A percentile compares a stretch with the other conserved stretches of the same genome.
These are phyloP conservation scores for Myotis findleyi DNA, from an alignment of 2,797 vertebrate genomes.

Conservation along the genomic window DNA sequence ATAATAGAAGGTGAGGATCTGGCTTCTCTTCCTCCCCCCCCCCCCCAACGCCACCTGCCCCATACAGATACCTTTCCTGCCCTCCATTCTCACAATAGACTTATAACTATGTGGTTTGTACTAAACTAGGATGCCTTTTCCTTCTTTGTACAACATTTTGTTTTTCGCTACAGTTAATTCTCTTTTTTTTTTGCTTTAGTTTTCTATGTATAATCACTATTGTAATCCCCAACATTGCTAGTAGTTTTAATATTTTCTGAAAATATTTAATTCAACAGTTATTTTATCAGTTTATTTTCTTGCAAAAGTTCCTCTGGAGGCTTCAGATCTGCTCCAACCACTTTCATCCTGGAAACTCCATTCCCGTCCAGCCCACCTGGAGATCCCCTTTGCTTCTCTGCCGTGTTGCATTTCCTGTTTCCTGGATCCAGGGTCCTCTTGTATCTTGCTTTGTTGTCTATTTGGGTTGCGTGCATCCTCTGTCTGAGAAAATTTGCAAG, in stretches of 20 bases:
- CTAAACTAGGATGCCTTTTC: neutral
- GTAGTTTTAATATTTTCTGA: conserved; percentile 18
- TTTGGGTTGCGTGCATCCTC: neutral
- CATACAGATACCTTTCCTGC: neutral
- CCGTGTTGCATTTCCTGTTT: neutral
- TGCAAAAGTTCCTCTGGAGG: neutral
- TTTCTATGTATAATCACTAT: neutral
- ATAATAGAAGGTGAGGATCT: neutral
- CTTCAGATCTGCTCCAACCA: neutral
- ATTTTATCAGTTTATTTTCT: neutral
- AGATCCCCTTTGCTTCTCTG: neutral
- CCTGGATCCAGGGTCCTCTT: neutral
- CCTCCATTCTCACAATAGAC: neutral
- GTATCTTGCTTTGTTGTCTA: neutral
- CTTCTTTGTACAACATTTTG: neutral
- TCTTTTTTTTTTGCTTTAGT: conserved; percentile 27
- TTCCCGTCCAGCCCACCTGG: neutral
- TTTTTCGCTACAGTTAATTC: neutral
- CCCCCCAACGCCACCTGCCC: neutral
- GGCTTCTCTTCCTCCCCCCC: neutral
- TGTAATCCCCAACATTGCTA: neutral
- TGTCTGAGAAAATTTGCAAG: neutral
- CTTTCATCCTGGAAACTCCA: neutral
- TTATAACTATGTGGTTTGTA: neutral
- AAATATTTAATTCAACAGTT: neutral